phyloP scores from a whole-genome alignment of 2,113 vertebrate genomes.

The Seriola quinqueradiata region DNA sequence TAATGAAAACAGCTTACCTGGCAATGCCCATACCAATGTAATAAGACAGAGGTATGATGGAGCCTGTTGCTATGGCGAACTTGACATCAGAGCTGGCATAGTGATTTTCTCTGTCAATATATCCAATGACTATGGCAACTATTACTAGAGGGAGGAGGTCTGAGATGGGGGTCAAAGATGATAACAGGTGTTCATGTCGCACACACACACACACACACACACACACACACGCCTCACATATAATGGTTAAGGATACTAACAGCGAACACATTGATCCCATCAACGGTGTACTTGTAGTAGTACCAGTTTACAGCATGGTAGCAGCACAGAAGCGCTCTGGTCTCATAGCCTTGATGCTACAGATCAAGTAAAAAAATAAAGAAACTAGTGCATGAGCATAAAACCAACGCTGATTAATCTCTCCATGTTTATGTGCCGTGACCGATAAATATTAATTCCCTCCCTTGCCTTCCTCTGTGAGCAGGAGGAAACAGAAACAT shows the following conservation, averaged over 20 bases:
- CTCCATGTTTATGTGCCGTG: neutral
- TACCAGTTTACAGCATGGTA: conserved; percentile 86
- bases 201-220: neutral
- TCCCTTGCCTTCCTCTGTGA: conserved; percentile 69
- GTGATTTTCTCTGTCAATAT: conserved; percentile 85
- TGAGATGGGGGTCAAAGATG: conserved; percentile 77
- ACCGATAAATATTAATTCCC: neutral
- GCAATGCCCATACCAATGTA: conserved; percentile 95
- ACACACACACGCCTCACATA: neutral
- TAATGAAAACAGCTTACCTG: conserved; percentile 78
- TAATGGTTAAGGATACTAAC: conserved; percentile 86
- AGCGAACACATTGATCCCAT: conserved; percentile 88
- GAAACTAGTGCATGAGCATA: neutral
- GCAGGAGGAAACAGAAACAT: conserved; percentile 67
- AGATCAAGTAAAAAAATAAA: conserved; percentile 11
- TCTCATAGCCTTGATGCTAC: conserved; percentile 76
- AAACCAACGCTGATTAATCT: conserved; percentile 2
- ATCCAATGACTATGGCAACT: conserved; percentile 88
- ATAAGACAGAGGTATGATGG: conserved; percentile 92
- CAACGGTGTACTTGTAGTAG: conserved; percentile 89
- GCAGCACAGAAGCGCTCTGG: conserved; percentile 84
- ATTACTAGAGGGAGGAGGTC: conserved; percentile 90
- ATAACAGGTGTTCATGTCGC: conserved; percentile 11
- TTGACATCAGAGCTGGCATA: conserved; percentile 85
- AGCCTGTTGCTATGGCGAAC: conserved; percentile 87